Conservation (phyloP, 2,797 vertebrate species). For the Neopelma chrysocephalum region DNA sequence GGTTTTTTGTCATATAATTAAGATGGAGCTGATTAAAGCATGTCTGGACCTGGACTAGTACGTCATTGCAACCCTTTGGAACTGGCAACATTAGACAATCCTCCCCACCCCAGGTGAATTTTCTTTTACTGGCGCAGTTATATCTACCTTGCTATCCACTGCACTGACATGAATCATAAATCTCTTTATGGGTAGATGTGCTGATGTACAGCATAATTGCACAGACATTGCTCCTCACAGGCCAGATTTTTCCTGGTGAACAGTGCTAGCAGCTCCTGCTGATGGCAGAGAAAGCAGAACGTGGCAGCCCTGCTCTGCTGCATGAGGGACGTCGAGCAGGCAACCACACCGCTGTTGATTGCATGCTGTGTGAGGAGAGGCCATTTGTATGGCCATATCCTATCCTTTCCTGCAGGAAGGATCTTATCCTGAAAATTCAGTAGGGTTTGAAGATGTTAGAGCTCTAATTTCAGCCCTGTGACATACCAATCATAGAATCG, state of each 20-base stretch:
- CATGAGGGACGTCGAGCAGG: accelerated
- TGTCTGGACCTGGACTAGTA: conserved; percentile 49
- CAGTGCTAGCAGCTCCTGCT: not conserved
- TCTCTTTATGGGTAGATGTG: not conserved
- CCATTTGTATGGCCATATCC: accelerated
- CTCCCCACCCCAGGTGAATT: conserved; percentile 58
- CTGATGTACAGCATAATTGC: conserved; percentile 1
- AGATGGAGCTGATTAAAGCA: conserved; percentile 44
- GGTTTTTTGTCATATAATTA: conserved; percentile 16
- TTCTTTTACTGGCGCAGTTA: conserved; percentile 28
- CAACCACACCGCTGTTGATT: accelerated
- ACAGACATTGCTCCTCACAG: not conserved
- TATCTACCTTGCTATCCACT: not conserved
- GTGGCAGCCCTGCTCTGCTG: not conserved
- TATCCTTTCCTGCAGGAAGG: not conserved
- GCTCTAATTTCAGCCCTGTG: not conserved
- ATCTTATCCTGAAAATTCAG: not conserved
- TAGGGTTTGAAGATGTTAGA: not conserved
- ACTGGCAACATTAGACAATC: conserved; percentile 26
- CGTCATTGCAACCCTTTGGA: conserved; percentile 32
- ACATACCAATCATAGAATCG: not conserved
- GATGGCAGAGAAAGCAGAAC: not conserved
- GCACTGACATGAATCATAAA: conserved; percentile 32
- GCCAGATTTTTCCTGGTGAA: conserved; percentile 18
- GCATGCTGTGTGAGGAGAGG: accelerated